Evolutionary conservation across 2,797 vertebrate species (phyloP), one percentile per base, ranked within the genome.

Genomic region (Arvicola amphibius): DNA sequence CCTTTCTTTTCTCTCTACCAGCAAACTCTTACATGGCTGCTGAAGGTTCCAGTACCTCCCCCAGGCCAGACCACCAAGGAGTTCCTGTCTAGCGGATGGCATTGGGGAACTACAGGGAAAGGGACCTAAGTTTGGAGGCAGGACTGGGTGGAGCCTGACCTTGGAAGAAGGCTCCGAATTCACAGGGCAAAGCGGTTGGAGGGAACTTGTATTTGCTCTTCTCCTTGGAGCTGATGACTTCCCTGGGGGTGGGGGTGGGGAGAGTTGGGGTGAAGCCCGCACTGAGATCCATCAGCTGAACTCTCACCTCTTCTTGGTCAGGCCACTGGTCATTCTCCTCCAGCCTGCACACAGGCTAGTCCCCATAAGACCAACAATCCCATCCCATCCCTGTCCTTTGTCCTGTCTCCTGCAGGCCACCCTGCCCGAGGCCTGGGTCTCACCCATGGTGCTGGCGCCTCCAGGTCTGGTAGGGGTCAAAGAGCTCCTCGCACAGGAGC

Each of bases 391-490:
- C 37, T 9, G 6, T 9, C 77, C 53, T 86, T 11, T 25, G 2
- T 59, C 17, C 46, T 16, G n/a, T 21, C 71, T 80, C n/a, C 67
- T 74, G 74, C 0, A 6, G 56, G 80, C 43, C 80, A 7, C 78
- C 51, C 59, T 8, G 76, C 2, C 32, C 6, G 27, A 40, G 73
- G 53, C 59, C 94, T 46, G n/a, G 59, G 65, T 91, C 99, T 99
- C 97, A 99, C 99, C 99, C 99, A 0, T 99, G 98, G 96, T 99
- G 99, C 94, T 99, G 99, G 97, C 99, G 99, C 96, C 99, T 98
- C 99, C 99, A 99, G 0, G 98, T 99, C 98, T 99, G 99, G 98
- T 99, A 99, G 96, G 99, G 99, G 97, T 99, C 99, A 76, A 99
- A 99, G 91, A 99, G 99, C 92, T 99, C 99, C 98, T 99, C 99